phyloP scores from a whole-genome alignment of 2,888 invertebrate species.

The Dynastes hyllus region DNA sequence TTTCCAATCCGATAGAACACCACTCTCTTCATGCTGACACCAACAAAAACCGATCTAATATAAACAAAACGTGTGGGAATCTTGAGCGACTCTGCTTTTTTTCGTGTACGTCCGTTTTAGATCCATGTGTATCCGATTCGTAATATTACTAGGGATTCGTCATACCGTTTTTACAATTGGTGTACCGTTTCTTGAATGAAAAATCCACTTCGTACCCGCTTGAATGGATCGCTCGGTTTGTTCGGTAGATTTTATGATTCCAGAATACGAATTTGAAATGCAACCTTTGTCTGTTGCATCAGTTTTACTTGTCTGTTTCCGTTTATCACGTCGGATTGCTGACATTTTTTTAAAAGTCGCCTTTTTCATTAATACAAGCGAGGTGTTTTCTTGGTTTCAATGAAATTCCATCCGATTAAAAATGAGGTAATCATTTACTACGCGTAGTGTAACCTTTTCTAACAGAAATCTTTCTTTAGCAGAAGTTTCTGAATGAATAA shows the following conservation, averaged over 20 bases:
- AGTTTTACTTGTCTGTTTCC: conserved; percentile 19
- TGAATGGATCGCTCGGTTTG: conserved; percentile 28
- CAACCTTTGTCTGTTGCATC: conserved; percentile 14
- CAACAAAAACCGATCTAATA: conserved; percentile 25
- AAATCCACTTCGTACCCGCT: conserved; percentile 31
- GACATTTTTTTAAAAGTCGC: too few species aligned
- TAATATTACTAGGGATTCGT: conserved; percentile 41
- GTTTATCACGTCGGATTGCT: neutral
- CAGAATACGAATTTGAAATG: conserved; percentile 36
- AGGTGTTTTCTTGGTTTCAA: too few species aligned
- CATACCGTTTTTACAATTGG: conserved; percentile 38
- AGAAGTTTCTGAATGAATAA: too few species aligned
- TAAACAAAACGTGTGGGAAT: conserved; percentile 47
- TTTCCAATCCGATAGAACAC: conserved; percentile 23
- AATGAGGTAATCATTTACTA: too few species aligned
- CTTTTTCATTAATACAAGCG: too few species aligned
- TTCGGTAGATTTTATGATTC: conserved; percentile 26
- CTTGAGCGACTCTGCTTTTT: conserved; percentile 23
- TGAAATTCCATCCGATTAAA: too few species aligned
- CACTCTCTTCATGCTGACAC: neutral
- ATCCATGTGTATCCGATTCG: conserved; percentile 35
- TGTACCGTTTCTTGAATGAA: conserved; percentile 44
- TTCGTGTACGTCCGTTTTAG: conserved; percentile 28
- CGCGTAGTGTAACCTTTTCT: too few species aligned
- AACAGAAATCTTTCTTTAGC: too few species aligned